Evolutionary conservation across 2,797 vertebrate species (phyloP).

Genomic region (Amniataba percoides): DNA sequence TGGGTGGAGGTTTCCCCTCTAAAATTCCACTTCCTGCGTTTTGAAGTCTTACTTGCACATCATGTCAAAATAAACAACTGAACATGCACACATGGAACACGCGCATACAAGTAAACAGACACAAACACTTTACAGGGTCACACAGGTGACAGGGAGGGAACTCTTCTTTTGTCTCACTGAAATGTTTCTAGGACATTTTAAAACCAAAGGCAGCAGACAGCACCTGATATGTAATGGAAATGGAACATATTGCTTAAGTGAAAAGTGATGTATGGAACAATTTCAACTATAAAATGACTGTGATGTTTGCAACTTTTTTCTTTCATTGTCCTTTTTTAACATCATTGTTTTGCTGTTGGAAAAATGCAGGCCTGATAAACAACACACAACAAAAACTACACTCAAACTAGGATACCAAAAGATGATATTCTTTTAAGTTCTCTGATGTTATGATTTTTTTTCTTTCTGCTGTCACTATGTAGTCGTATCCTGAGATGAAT

Average conservation of each 20-base stretch:
- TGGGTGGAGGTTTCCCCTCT: slow-evolving; percentile 79
- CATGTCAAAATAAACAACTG: slow-evolving; percentile 78
- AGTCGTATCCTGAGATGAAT: slow-evolving; percentile 14
- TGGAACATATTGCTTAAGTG: slow-evolving; percentile 65
- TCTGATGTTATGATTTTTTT: not conserved
- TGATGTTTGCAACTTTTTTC: slow-evolving; percentile 18
- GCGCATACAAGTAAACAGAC: slow-evolving; percentile 45
- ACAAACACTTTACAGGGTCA: slow-evolving; percentile 68
- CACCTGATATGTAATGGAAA: slow-evolving; percentile 61
- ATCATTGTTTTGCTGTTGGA: not conserved
- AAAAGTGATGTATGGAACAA: slow-evolving; percentile 26
- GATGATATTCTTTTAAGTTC: too few relatives aligned
- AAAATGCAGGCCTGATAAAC: not conserved
- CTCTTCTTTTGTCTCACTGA: slow-evolving; percentile 66
- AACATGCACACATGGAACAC: slow-evolving; percentile 61
- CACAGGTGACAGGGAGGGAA: slow-evolving; percentile 78
- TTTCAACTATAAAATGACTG: not conserved
- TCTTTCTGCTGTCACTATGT: not conserved
- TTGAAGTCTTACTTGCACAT: slow-evolving; percentile 70
- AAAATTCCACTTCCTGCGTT: slow-evolving; percentile 83
- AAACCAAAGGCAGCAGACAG: slow-evolving; percentile 59
- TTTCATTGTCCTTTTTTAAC: slow-evolving; percentile 10
- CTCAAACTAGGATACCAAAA: not conserved
- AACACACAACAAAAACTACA: not conserved
- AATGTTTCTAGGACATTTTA: slow-evolving; percentile 81